These are phyloP conservation scores for Mellilla xanthometata DNA, from an alignment of 2,888 invertebrate species.

Conservation along the genomic window DNA sequence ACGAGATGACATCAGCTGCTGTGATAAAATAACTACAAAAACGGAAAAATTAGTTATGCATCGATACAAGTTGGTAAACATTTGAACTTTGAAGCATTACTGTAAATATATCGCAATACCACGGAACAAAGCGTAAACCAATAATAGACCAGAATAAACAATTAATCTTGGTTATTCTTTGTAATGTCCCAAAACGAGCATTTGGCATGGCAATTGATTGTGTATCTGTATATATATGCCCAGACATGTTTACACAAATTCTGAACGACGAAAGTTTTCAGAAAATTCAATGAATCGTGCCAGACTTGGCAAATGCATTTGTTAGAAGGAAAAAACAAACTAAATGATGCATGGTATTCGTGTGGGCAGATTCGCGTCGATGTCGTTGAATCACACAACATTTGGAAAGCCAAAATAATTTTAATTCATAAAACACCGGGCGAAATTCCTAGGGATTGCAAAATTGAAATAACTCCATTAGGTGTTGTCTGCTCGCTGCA, in stretches of 20 bases:
- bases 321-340: conserved; percentile 5
- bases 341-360: conserved; percentile 9
- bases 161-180: conserved; percentile 2
- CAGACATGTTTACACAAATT: conserved; percentile 13
- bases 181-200: not conserved
- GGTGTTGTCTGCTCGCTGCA: not conserved
- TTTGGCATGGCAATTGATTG: not conserved
- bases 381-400: not conserved
- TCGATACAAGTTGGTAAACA: conserved; percentile 15
- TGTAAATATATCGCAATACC: not conserved
- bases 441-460: not conserved
- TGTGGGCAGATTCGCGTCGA: conserved; percentile 1
- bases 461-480: not conserved
- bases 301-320: conserved; percentile 12
- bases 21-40: conserved; percentile 52
- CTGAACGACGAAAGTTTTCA: conserved; percentile 1
- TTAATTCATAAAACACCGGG: not conserved
- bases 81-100: conserved; percentile 5
- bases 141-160: not conserved
- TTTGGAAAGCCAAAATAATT: not conserved
- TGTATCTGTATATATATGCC: not conserved
- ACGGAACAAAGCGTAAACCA: not conserved
- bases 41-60: conserved; percentile 43
- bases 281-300: conserved; percentile 11
- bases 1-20: conserved; percentile 67